A percentile compares a stretch with the other conserved stretches of the same genome.
phyloP scores from a whole-genome alignment of 2,888 invertebrate species.

The Artemia sinica region DNA sequence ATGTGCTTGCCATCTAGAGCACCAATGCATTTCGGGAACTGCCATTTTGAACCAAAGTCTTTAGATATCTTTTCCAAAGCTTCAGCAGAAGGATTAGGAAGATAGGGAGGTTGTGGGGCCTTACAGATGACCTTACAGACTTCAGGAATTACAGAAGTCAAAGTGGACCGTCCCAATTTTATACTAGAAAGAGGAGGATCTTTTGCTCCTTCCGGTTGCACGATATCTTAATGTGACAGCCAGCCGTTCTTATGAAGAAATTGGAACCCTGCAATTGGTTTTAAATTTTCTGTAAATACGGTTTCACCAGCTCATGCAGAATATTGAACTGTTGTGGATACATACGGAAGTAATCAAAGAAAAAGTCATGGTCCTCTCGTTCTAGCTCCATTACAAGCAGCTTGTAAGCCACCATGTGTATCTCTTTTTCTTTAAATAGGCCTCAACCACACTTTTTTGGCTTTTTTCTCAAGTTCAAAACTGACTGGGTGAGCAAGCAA shows the following conservation, averaged over 20 bases:
- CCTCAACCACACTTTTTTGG: too few relatives aligned
- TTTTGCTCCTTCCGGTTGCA: neutral
- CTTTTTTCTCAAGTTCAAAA: too few relatives aligned
- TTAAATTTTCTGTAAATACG: neutral
- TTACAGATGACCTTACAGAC: slow-evolving; percentile 13
- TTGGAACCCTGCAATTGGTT: slow-evolving; percentile 15
- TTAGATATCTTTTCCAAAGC: slow-evolving; percentile 17
- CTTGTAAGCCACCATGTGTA: too few relatives aligned
- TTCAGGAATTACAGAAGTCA: neutral
- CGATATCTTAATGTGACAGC: slow-evolving; percentile 15
- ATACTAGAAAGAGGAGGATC: neutral
- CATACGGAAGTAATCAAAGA: slow-evolving; percentile 15
- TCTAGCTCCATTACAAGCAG: neutral
- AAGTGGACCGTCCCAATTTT: neutral
- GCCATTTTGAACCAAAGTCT: slow-evolving; percentile 24
- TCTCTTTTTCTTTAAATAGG: too few relatives aligned
- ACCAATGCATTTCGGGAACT: slow-evolving; percentile 26
- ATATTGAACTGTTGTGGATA: neutral
- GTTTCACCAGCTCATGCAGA: neutral
- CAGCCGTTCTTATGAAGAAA: slow-evolving; percentile 17
- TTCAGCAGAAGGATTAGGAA: slow-evolving; percentile 11
- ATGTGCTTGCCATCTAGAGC: slow-evolving; percentile 26
- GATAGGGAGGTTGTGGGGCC: neutral
- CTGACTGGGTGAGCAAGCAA: too few relatives aligned
- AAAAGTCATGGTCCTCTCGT: slow-evolving; percentile 16